Evolutionary conservation across 2,888 invertebrate species (phyloP), one percentile per base, ranked within the genome.

Genomic region (Heliconius ethilla): DNA sequence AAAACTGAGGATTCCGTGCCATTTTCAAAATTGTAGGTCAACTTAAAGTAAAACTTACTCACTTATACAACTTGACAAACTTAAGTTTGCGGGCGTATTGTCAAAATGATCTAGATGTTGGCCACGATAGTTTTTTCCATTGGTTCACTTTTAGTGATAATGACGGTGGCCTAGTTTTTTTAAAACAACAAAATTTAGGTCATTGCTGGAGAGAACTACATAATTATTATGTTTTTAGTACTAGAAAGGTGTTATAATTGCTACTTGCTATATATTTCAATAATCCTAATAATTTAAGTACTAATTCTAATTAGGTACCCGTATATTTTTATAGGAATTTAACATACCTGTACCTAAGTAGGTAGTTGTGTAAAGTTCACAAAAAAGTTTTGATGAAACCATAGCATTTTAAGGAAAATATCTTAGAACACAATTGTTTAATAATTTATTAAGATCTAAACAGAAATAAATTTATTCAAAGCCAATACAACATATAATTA

Each of bases 111-210:
- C 11, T 67, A 37, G n/a, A 37, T 37, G 67, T 37, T 40, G 6
- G 63, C 11, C 11, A 67, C 37, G n/a, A 40, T 7, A 25, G 6
- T 13, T 40, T n/a, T 37, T 67, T 25, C 40, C n/a, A 40, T 67
- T 67, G 67, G 67, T 37, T 25, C 37, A 67, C 67, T n/a, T n/a
- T n/a, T 69, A 40, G 25, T 25, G 40, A 69, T 69, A 69, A 45
- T 15, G 40, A 25, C 13, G 25, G 18, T 69, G 69, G 15, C 25
- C 40, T 69, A 69, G 69, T 69, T 69, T 69, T 67, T 40, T 40
- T 67, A 15, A 67, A 67, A 69, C 69, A 45, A 27, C 69, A 15
- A 45, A 45, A 69, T 69, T 11, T 67, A 67, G 40, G 40, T 69
- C 40, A 69, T 67, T 67, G 67, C 40, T 1, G 13, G n/a, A 7